Conservation (phyloP, 2,797 vertebrate genomes). For the Rhincodon typus region DNA sequence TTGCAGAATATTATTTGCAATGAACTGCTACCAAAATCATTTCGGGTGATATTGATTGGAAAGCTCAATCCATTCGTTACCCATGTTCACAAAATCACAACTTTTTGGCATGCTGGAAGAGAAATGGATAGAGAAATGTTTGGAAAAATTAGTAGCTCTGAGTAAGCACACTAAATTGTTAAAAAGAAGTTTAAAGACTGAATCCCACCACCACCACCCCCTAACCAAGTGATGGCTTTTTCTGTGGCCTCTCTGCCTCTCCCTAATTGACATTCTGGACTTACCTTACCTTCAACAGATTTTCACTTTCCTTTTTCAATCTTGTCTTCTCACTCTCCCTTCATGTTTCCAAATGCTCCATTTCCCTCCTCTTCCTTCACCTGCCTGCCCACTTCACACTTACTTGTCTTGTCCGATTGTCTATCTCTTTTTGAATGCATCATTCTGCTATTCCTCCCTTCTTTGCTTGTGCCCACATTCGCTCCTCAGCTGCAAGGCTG, state of each 20-base stretch:
- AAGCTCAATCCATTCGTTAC: background rate
- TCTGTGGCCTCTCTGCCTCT: background rate
- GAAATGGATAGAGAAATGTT: background rate
- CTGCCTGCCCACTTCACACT: background rate
- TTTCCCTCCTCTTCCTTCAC: background rate
- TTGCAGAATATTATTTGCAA: background rate
- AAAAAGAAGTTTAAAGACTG: background rate
- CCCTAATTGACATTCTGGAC: background rate
- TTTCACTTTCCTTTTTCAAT: background rate
- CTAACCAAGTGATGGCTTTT: too few species aligned
- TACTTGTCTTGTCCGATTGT: background rate
- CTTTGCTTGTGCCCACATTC: background rate
- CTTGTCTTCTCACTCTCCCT: background rate
- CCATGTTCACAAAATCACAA: background rate
- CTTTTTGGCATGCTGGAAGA: background rate
- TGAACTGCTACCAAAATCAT: background rate
- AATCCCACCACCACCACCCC: background rate
- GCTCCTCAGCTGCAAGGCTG: background rate
- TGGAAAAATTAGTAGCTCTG: background rate
- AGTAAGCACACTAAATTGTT: background rate
- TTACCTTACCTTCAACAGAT: background rate
- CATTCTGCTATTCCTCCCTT: background rate
- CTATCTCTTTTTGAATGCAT: background rate
- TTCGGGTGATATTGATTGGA: background rate
- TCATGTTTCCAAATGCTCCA: background rate